These are phyloP conservation scores for Brachypterus glaber DNA, from an alignment of 2,888 invertebrate species.

Conservation along the genomic window DNA sequence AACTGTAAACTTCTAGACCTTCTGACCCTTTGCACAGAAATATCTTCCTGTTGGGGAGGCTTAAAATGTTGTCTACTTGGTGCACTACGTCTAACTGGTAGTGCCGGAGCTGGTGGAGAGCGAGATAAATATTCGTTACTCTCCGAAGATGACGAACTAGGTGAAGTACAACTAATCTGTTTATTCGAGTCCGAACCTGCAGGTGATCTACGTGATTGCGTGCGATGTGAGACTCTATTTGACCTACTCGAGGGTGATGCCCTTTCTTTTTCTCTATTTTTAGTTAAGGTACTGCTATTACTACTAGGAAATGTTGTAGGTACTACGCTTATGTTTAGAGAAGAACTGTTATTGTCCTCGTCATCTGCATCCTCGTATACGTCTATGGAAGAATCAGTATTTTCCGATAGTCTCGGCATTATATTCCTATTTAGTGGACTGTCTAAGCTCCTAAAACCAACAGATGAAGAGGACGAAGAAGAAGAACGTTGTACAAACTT, in stretches of 20 bases:
- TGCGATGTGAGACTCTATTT: slow-evolving; percentile 27
- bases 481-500: slow-evolving; percentile 50
- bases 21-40: slow-evolving; percentile 38
- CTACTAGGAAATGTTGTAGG: slow-evolving; percentile 31
- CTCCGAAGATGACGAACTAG: slow-evolving; percentile 34
- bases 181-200: slow-evolving; percentile 36
- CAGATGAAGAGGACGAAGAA: slow-evolving; percentile 48
- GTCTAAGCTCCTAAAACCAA: slow-evolving; percentile 56
- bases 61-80: slow-evolving; percentile 22
- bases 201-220: slow-evolving; percentile 33
- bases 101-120: slow-evolving; percentile 27
- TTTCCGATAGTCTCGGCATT: slow-evolving; percentile 44
- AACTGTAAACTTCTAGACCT: slow-evolving; percentile 54
- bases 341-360: slow-evolving; percentile 44
- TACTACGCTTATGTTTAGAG: slow-evolving; percentile 39
- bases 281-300: slow-evolving; percentile 18
- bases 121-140: slow-evolving; percentile 32
- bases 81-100: slow-evolving; percentile 10
- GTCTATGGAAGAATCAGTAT: slow-evolving; percentile 43
- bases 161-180: slow-evolving; percentile 22
- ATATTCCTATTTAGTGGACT: slow-evolving; percentile 41
- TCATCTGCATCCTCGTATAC: slow-evolving; percentile 43
- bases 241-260: slow-evolving; percentile 35
- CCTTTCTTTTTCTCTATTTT: slow-evolving; percentile 32
- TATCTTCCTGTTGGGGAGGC: slow-evolving; percentile 19